Conservation (phyloP, 1,140 invertebrate genomes). For the Agrilus planipennis region DNA sequence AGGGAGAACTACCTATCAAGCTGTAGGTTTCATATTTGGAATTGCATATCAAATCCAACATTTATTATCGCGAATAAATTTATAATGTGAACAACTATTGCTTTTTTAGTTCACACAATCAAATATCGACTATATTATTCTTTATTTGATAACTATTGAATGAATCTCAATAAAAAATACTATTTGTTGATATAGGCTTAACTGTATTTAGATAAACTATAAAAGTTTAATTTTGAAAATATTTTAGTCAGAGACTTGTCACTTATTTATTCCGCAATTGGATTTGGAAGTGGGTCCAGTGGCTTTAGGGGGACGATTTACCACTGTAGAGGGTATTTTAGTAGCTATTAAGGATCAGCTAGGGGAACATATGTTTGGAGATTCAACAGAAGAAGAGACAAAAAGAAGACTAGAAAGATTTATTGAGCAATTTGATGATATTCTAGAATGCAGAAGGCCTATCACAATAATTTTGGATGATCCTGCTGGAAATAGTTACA, state of each 20-base stretch:
- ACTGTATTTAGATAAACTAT: too few species aligned
- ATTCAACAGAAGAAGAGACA: conserved; percentile 49
- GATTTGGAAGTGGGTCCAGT: conserved; percentile 76
- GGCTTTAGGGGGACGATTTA: conserved; percentile 86
- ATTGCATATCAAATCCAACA: too few species aligned
- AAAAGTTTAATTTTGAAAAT: neutral
- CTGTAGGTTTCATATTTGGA: too few species aligned
- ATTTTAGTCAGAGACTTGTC: conserved; percentile 79
- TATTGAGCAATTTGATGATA: conserved; percentile 53
- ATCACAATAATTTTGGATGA: conserved; percentile 84
- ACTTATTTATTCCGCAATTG: conserved; percentile 77
- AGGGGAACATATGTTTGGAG: conserved; percentile 52
- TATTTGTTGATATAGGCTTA: too few species aligned
- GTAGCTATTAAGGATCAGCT: conserved; percentile 58
- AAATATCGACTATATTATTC: too few species aligned
- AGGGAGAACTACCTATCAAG: too few species aligned
- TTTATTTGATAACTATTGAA: too few species aligned
- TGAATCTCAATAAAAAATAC: too few species aligned
- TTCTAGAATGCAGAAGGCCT: conserved; percentile 50
- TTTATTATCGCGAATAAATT: too few species aligned
- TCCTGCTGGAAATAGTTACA: conserved; percentile 93
- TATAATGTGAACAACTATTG: too few species aligned
- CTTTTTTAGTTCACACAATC: too few species aligned
- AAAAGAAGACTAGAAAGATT: conserved; percentile 50
- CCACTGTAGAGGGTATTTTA: conserved; percentile 84